phyloP scores from a whole-genome alignment of 2,888 invertebrate genomes.

The Papilio demoleus region DNA sequence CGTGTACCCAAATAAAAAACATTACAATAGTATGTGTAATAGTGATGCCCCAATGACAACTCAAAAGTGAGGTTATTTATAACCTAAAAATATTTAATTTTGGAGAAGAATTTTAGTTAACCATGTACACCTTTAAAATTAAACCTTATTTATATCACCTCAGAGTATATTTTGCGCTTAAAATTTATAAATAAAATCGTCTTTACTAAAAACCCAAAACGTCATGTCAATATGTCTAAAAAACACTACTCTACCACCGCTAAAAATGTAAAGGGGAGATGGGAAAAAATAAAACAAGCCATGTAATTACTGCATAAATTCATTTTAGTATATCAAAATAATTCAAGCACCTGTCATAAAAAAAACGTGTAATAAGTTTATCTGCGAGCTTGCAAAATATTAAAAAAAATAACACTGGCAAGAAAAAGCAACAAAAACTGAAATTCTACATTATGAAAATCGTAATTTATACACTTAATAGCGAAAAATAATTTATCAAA shows the following conservation, averaged over 20 bases:
- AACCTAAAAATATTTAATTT: too few relatives aligned
- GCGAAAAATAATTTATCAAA: neutral
- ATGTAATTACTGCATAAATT: slow-evolving; percentile 19
- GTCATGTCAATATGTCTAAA: neutral
- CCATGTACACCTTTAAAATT: too few relatives aligned
- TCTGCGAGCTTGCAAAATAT: neutral
- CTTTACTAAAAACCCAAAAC: too few relatives aligned
- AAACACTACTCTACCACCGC: slow-evolving; percentile 6
- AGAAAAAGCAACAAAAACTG: neutral
- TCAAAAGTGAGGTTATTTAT: too few relatives aligned
- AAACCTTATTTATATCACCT: too few relatives aligned
- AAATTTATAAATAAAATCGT: too few relatives aligned
- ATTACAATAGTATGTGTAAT: too few relatives aligned
- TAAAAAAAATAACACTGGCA: neutral
- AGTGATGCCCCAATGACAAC: too few relatives aligned
- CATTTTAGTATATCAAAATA: slow-evolving; percentile 16
- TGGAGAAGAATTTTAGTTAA: too few relatives aligned
- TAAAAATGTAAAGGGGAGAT: slow-evolving; percentile 10
- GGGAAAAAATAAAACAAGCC: slow-evolving; percentile 38
- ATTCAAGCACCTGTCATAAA: neutral
- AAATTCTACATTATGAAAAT: neutral
- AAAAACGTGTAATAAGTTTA: neutral
- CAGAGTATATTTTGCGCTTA: too few relatives aligned
- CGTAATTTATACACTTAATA: neutral
- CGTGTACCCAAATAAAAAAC: too few relatives aligned